A percentile compares a stretch with the other conserved stretches of the same genome.
These are phyloP conservation scores for Acanthococcus lagerstroemiae DNA, from an alignment of 2,888 invertebrate species.

Conservation along the genomic window DNA sequence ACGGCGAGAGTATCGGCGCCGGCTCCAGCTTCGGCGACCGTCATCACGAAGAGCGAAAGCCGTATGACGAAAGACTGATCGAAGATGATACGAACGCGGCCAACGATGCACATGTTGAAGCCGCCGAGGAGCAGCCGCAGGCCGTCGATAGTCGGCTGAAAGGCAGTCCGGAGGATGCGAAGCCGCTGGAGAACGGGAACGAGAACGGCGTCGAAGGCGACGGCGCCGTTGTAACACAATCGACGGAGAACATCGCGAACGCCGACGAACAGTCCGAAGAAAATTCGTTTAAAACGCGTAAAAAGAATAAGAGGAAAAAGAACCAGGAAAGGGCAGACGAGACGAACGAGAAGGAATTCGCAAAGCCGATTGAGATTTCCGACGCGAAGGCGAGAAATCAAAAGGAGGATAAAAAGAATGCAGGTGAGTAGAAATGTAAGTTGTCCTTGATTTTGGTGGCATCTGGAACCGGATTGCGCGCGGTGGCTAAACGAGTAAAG, in stretches of 20 bases:
- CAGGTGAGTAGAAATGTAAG: background rate
- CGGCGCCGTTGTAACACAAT: background rate
- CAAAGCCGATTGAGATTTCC: background rate
- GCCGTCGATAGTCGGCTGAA: constrained; percentile 3
- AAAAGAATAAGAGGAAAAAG: constrained; percentile 20
- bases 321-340: background rate
- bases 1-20: background rate
- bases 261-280: constrained; percentile 8
- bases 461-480: no score
- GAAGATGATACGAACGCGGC: background rate
- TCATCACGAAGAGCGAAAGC: background rate
- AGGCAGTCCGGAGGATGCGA: background rate
- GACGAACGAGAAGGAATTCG: background rate
- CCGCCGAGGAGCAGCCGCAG: background rate
- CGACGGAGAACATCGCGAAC: constrained; percentile 1
- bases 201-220: constrained; percentile 8
- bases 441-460: no score
- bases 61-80: constrained; percentile 17
- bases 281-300: constrained; percentile 17
- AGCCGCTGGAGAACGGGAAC: constrained; percentile 15
- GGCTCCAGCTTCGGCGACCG: background rate
- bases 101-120: background rate
- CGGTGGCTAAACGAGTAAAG: no score
- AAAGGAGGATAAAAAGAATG: constrained; percentile 4
- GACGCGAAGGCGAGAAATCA: background rate